Conservation (phyloP, 1,140 invertebrate species). For the Notospermus geniculatus region DNA sequence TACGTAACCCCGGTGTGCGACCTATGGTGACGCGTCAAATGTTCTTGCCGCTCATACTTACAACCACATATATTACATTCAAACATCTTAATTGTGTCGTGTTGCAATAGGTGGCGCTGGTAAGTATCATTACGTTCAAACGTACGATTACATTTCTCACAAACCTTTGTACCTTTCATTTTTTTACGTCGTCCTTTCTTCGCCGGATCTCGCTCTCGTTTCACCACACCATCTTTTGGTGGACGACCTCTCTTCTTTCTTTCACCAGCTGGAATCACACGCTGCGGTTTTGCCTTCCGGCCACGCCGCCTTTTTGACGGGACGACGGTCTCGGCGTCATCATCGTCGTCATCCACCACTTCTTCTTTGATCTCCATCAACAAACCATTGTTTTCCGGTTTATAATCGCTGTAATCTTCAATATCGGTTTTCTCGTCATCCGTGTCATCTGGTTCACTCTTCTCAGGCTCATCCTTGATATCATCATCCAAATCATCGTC, state of each 20-base stretch:
- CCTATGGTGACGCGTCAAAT: slow-evolving; percentile 25
- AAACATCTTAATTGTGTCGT: slow-evolving; percentile 18
- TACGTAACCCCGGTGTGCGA: slow-evolving; percentile 18
- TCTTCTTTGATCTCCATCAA: neutral
- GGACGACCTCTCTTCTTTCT: neutral
- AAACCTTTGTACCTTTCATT: slow-evolving; percentile 3
- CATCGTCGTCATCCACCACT: neutral
- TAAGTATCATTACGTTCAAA: slow-evolving; percentile 6
- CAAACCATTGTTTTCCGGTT: neutral
- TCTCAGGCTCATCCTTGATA: neutral
- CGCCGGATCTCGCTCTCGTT: neutral
- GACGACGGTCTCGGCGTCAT: slow-evolving; percentile 4
- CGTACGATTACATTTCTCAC: slow-evolving; percentile 5
- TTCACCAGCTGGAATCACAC: neutral
- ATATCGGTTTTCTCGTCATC: neutral
- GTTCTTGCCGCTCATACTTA: slow-evolving; percentile 20
- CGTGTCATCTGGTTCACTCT: neutral
- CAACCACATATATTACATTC: slow-evolving; percentile 23
- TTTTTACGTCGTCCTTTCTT: neutral
- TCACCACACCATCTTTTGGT: neutral
- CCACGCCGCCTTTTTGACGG: slow-evolving; percentile 8
- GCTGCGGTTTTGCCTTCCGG: too few relatives aligned
- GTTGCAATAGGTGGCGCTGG: slow-evolving; percentile 14
- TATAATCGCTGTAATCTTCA: neutral
- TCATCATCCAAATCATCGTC: neutral